Base-by-base conservation (phyloP, 2,113 vertebrate genomes). In the Calyptomena viridis region DNA sequence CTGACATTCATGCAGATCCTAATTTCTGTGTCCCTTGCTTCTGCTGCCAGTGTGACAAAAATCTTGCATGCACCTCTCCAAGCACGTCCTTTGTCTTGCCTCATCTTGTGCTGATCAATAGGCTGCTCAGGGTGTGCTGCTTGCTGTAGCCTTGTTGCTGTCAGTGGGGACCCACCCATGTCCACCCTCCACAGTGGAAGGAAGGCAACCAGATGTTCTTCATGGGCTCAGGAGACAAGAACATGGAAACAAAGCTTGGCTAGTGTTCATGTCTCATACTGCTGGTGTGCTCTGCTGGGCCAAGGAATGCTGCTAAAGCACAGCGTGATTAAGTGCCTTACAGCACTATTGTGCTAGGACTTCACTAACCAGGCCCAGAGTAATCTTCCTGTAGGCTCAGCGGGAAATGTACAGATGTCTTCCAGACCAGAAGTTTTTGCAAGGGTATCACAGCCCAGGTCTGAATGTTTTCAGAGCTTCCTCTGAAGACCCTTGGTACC, bases 191-290 rank as follows among this genome's bases (percentile, higher is more conserved):
- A 81, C 74, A 87, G 6, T 35, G 78, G 69, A 59, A 90, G 92
- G 84, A 66, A 96, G 92, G 95, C 95, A 58, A 90, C 95, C 93
- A 95, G 96, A 96, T 96, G 94, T 95, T 97, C 91, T 67, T 95
- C 88, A 46, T 93, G 94, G 95, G 86, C 94, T 91, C 84, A 67
- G 91, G 95, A 96, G 92, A 89, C 95, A 71, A 92, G 69, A 95
- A 89, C 91, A 82, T 67, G 74, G 89, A 93, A 96, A 97, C 95
- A 96, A 97, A 95, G 95, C 92, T 58, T 96, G 95, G 95, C 95
- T 55, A 47, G 94, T 7, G 14, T 95, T 96, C 88, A 64, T 18
- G 86, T 89, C 93, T 94, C 90, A 40, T 87, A 78, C 86, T 93
- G 90, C 94, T 96, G 90, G 68, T 89, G 86, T 87, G 76, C 73